Evolutionary conservation across 2,113 vertebrate species (phyloP), one percentile per base, ranked within the genome.

Genomic region (Aphyosemion australe): DNA sequence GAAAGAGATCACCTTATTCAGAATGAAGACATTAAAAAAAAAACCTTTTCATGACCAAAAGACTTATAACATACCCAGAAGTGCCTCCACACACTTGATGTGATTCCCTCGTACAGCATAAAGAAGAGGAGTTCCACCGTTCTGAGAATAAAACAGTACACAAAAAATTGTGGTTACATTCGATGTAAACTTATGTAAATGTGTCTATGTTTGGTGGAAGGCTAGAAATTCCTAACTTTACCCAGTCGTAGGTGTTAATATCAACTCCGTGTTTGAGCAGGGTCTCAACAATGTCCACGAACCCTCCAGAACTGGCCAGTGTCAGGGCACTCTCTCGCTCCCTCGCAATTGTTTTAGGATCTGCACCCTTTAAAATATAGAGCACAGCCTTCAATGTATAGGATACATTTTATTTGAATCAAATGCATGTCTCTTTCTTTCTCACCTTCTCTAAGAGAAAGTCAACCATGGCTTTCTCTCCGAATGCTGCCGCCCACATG

Each of bases 41-140:
- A 32, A 47, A 15, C 18, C 9, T 42, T 65, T 12, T n/a, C 3
- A 19, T 12, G 0, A 57, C 12, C 60, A 42, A 26, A 2, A 26
- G n/a, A 26, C 5, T 5, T 2, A 26, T 4, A 52, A 34, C 66
- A 85, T 91, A 99, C 97, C 94, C 84, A 99, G 85, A 0, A 99
- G 93, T 18, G 92, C 90, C 86, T 97, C 93, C 0, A 97, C 96
- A 8, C 96, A 98, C 90, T 93, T 95, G 71, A 95, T 90, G 7
- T 99, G 95, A 76, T 99, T 99, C 20, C 97, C 96, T 0, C 95
- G 91, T 45, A 98, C 96, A 1, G 97, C 97, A 1, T 99, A 99
- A 50, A 99, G 92, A 82, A 99, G 92, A 4, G 97, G 97, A 0
- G 97, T 98, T 51, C 97, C 97, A 2, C 96, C 96, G 8, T 99